phyloP scores from a whole-genome alignment of 2,113 vertebrate species.

The Hippocampus zosterae region DNA sequence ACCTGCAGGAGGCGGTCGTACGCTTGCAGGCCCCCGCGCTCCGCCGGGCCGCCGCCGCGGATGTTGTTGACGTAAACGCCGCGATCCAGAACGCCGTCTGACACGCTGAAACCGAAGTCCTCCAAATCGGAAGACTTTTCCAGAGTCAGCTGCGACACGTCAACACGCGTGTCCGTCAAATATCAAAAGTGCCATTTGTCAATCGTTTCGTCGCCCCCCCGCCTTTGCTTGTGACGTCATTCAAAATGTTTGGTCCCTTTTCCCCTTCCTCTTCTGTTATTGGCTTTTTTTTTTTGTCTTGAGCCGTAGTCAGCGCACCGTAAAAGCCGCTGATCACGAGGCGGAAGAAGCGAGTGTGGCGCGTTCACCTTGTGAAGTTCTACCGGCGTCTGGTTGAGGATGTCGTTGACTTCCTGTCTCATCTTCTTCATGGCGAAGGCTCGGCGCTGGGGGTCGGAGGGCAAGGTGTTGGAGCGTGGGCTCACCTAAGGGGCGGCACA shows the following conservation, averaged over 20 bases:
- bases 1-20: slow-evolving; percentile 95
- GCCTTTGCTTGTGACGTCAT: too few relatives aligned
- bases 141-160: slow-evolving; percentile 79
- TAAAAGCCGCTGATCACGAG: too few relatives aligned
- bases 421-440: slow-evolving; percentile 90
- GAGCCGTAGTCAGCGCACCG: too few relatives aligned
- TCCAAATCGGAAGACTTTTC: slow-evolving; percentile 87
- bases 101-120: slow-evolving; percentile 98
- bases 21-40: slow-evolving; percentile 82
- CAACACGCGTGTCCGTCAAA: neutral
- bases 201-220: too few relatives aligned
- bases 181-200: too few relatives aligned
- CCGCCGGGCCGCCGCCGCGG: slow-evolving; percentile 84
- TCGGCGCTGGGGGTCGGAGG: slow-evolving; percentile 87
- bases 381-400: slow-evolving; percentile 93
- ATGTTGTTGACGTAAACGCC: slow-evolving; percentile 96
- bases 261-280: too few relatives aligned
- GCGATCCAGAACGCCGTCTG: slow-evolving; percentile 91
- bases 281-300: too few relatives aligned
- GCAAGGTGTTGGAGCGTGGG: slow-evolving; percentile 91
- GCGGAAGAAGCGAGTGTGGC: neutral
- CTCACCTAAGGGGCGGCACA: slow-evolving; percentile 69
- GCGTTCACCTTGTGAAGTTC: slow-evolving; percentile 90
- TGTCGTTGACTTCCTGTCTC: slow-evolving; percentile 94
- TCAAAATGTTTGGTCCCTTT: too few relatives aligned